A percentile compares a stretch with the other conserved stretches of the same genome.
Evolutionary conservation across 2,888 invertebrate genomes (phyloP).

Genomic region (Sisyra nigra): DNA sequence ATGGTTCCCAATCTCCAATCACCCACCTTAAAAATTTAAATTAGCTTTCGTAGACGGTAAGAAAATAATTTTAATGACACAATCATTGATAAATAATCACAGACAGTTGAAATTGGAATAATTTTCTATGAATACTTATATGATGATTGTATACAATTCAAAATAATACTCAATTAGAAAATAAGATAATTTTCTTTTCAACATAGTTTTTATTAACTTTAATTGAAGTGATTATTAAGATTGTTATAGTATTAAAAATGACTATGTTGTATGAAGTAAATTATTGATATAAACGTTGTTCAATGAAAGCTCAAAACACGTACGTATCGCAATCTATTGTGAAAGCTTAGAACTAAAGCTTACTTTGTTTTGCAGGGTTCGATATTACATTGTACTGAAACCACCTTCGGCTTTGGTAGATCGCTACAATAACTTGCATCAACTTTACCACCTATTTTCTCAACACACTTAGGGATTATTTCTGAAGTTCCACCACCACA

Average conservation of each 20-base stretch:
- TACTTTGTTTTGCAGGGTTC: slow-evolving; percentile 32
- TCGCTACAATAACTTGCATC: slow-evolving; percentile 34
- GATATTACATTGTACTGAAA: slow-evolving; percentile 29
- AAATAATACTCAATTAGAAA: neutral
- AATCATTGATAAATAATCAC: neutral
- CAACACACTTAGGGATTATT: slow-evolving; percentile 38
- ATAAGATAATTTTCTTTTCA: slow-evolving; percentile 6
- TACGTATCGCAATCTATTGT: neutral
- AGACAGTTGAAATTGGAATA: neutral
- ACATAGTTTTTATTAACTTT: slow-evolving; percentile 1
- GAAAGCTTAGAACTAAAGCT: slow-evolving; percentile 7
- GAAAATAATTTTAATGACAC: neutral
- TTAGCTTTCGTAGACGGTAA: slow-evolving; percentile 1
- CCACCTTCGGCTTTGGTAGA: slow-evolving; percentile 25
- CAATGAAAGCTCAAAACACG: neutral
- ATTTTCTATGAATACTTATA: neutral
- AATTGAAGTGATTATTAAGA: no score
- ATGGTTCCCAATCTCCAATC: slow-evolving; percentile 44
- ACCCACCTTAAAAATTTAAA: slow-evolving; percentile 33
- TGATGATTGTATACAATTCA: neutral
- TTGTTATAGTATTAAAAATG: no score
- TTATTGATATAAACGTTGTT: neutral
- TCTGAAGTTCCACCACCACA: slow-evolving; percentile 43
- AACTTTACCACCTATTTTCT: slow-evolving; percentile 42
- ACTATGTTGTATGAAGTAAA: no score